Evolutionary conservation across 2,797 vertebrate species (phyloP), one percentile per base, ranked within the genome.

Genomic region (Fundulus diaphanus): DNA sequence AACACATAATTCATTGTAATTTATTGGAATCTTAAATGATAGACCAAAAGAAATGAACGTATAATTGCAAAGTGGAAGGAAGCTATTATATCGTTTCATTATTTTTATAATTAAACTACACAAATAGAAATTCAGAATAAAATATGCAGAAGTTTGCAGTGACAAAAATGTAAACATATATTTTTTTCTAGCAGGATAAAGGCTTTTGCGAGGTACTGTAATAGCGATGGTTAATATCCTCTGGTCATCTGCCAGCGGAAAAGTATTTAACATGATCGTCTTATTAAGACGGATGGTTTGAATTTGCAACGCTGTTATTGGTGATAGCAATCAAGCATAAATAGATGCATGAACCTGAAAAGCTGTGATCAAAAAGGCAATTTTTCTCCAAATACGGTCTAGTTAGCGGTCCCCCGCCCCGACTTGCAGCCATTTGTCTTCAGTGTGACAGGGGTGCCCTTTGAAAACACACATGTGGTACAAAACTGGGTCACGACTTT

Each of bases 401-500:
- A 70, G 31, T 59, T 37, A 74, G 63, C 74, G 13, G 15, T 1
- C 18, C 3, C 44, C 68, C 31, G n/a, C 46, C 24, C 20, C 59
- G 49, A 68, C 16, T 37, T 51, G 70, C 54, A 54, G 57, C 35
- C 57, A 37, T 80, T 74, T 74, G 33, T 77, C 71, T 31, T 57
- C 54, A 51, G 49, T n/a, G 27, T 57, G 72, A 81, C 66, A 77
- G 56, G 54, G 69, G 52, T 74, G 67, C 74, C 78, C 77, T 85
- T 82, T 82, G 37, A 82, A 80, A 82, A 75, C 37, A 52, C 44
- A 57, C 2, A 69, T 49, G 40, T 29, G 57, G 51, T 11, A 27
- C 49, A 37, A 72, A 76, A 85, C 46, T 72, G 68, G 80, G 80
- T 81, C 78, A 72, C 7, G 59, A 70, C 44, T 35, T 65, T 27